Evolutionary conservation across 2,888 invertebrate species (phyloP).

Genomic region (Sinodicranocentrus sp.): DNA sequence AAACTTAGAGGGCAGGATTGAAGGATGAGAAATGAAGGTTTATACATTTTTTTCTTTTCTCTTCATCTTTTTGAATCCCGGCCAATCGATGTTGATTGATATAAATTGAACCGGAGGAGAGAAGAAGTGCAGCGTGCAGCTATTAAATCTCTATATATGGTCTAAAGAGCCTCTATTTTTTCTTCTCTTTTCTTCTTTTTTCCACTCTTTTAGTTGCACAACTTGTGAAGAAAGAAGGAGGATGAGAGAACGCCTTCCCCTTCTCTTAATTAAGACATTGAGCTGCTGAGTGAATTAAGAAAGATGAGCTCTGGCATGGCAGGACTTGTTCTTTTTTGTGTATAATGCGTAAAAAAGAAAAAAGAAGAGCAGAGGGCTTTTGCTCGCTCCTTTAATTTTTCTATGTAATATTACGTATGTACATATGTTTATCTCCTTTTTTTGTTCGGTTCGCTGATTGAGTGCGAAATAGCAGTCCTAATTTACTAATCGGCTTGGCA

Average conservation of each 20-base stretch:
- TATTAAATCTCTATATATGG: constrained; percentile 9
- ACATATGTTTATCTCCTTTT: constrained; percentile 5
- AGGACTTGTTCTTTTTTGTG: neutral
- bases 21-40: constrained; percentile 5
- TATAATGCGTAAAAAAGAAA: too few species aligned
- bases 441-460: constrained; percentile 55
- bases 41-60: neutral
- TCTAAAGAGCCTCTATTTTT: neutral
- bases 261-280: constrained; percentile 64
- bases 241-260: constrained; percentile 39
- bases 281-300: constrained; percentile 55
- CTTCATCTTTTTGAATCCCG: constrained; percentile 43
- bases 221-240: constrained; percentile 2
- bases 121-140: constrained; percentile 39
- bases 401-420: neutral
- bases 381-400: constrained; percentile 13
- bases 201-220: neutral
- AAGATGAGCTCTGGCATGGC: constrained; percentile 28
- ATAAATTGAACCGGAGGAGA: constrained; percentile 63
- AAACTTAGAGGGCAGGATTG: constrained; percentile 31
- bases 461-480: constrained; percentile 63
- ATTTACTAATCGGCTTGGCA: constrained; percentile 60
- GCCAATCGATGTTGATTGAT: constrained; percentile 62
- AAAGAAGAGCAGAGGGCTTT: too few species aligned
- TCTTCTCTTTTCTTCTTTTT: neutral